Evolutionary conservation across 2,797 vertebrate species (phyloP).

Genomic region (Agapornis canus): DNA sequence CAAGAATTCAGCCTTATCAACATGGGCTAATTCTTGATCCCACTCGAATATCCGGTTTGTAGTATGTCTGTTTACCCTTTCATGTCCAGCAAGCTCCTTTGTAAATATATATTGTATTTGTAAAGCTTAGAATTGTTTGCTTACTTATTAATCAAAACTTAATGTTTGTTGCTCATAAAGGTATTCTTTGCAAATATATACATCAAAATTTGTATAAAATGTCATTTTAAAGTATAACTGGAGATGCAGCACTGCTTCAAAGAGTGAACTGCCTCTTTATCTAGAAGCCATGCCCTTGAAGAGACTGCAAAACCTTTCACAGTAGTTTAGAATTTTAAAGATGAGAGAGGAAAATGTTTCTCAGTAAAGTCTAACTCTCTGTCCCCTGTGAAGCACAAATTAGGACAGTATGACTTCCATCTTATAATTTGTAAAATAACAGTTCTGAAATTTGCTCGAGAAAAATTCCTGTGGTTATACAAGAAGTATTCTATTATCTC

Average conservation of each 20-base stretch:
- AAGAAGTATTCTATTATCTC: constrained; percentile 13
- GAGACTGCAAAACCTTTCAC: neutral
- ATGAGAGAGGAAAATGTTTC: neutral
- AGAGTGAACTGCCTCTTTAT: neutral
- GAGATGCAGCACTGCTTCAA: neutral
- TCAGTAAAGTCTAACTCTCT: neutral
- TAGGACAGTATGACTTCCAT: neutral
- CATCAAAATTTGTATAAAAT: neutral
- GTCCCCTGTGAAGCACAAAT: neutral
- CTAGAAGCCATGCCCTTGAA: neutral
- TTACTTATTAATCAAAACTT: neutral
- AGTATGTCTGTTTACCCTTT: neutral
- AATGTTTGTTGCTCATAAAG: neutral
- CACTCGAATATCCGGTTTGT: neutral
- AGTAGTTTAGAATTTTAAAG: neutral
- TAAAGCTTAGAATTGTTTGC: neutral
- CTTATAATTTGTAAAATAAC: constrained; percentile 2
- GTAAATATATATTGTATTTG: neutral
- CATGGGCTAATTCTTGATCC: neutral
- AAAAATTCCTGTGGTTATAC: neutral
- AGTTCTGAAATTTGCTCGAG: neutral
- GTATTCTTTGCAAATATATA: neutral
- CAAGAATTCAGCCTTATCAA: neutral
- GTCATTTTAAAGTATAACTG: neutral
- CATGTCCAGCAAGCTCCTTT: neutral